These are phyloP conservation scores for Mormyrus iriodes DNA, from an alignment of 2,113 vertebrate genomes.

Conservation along the genomic window DNA sequence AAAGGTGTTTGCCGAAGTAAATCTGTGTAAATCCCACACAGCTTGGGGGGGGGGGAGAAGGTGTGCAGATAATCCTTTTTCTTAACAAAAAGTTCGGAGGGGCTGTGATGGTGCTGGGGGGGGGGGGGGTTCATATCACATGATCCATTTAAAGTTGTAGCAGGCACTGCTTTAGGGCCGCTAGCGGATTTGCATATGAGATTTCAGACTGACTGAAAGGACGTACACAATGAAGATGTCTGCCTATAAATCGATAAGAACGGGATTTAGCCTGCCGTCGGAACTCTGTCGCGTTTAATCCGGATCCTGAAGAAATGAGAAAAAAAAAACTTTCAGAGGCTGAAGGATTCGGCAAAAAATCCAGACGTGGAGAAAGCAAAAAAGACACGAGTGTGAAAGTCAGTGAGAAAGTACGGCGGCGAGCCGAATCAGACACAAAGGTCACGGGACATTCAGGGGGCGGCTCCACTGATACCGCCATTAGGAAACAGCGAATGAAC, in stretches of 20 bases:
- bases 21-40: constrained; percentile 88
- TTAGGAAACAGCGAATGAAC: neutral
- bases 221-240: constrained; percentile 26
- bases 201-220: constrained; percentile 50
- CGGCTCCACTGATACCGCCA: neutral
- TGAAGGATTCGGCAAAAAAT: neutral
- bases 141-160: constrained; percentile 72
- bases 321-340: neutral
- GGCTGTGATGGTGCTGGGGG: constrained; percentile 52
- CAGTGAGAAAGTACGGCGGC: neutral
- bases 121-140: constrained; percentile 87
- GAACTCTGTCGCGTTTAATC: constrained; percentile 4
- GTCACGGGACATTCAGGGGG: neutral
- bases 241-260: constrained; percentile 31
- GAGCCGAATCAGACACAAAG: neutral
- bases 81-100: constrained; percentile 64
- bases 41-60: constrained; percentile 66
- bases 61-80: constrained; percentile 77
- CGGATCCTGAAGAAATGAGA: neutral
- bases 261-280: neutral
- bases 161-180: constrained; percentile 45
- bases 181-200: constrained; percentile 44
- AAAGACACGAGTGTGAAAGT: neutral
- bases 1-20: constrained; percentile 91
- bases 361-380: neutral